Evolutionary conservation across 2,797 vertebrate species (phyloP).

Genomic region (Telmatherina bonti): DNA sequence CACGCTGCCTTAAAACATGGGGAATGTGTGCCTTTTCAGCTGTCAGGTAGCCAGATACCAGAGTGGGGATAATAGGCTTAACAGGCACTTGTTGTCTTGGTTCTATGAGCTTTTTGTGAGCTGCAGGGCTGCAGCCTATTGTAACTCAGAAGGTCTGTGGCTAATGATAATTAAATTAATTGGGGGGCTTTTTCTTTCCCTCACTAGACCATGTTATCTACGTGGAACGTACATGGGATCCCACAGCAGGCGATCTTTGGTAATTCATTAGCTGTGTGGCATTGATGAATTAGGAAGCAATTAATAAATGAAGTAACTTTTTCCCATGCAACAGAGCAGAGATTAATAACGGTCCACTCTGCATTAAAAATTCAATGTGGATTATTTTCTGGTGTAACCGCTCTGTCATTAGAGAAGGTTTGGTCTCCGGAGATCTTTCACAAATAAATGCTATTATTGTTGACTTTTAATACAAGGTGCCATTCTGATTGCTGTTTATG

Average conservation of each 20-base stretch:
- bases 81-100: slow-evolving; percentile 55
- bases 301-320: slow-evolving; percentile 78
- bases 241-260: slow-evolving; percentile 71
- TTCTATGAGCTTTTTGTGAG: slow-evolving; percentile 60
- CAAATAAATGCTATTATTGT: slow-evolving; percentile 57
- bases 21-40: slow-evolving; percentile 55
- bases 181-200: slow-evolving; percentile 27
- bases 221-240: slow-evolving; percentile 65
- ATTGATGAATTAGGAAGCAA: slow-evolving; percentile 80
- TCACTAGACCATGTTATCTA: slow-evolving; percentile 51
- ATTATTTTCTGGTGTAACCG: slow-evolving; percentile 64
- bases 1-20: slow-evolving; percentile 56
- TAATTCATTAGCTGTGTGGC: slow-evolving; percentile 79
- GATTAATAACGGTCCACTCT: slow-evolving; percentile 69
- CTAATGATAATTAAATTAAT: slow-evolving; percentile 73
- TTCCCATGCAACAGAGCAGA: slow-evolving; percentile 49
- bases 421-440: slow-evolving; percentile 56
- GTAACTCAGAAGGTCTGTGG: slow-evolving; percentile 56
- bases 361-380: slow-evolving; percentile 69
- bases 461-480: slow-evolving; percentile 67
- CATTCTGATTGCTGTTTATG: slow-evolving; percentile 57
- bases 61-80: slow-evolving; percentile 70
- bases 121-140: slow-evolving; percentile 55
- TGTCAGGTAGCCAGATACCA: slow-evolving; percentile 51
- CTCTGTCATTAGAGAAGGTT: slow-evolving; percentile 37